phyloP scores from a whole-genome alignment of 2,797 vertebrate species.

The Furcifer pardalis region DNA sequence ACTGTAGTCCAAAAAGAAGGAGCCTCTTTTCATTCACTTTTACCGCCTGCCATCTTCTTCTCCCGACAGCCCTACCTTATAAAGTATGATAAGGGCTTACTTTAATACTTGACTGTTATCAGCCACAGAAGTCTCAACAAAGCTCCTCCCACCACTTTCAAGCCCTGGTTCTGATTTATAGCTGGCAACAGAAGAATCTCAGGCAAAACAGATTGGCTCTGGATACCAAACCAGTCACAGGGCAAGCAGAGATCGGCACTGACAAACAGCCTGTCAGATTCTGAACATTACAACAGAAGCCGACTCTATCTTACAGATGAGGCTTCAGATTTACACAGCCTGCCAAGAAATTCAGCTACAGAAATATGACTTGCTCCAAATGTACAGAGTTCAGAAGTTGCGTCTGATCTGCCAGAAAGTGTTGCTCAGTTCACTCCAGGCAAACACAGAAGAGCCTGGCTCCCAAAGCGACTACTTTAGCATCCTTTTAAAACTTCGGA shows the following conservation, averaged over 20 bases:
- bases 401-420: too few relatives aligned
- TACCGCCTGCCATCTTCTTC: not conserved
- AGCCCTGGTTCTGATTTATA: conserved; percentile 11
- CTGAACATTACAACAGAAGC: too few relatives aligned
- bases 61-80: not conserved
- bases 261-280: not conserved
- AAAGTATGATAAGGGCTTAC: too few relatives aligned
- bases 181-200: not conserved
- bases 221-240: not conserved
- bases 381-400: not conserved
- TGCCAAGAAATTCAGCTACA: not conserved
- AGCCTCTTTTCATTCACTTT: not conserved
- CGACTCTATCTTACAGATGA: not conserved
- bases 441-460: not conserved
- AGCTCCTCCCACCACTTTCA: not conserved
- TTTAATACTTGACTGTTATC: accelerated
- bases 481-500: not conserved
- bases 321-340: not conserved
- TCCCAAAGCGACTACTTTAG: not conserved
- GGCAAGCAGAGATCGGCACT: not conserved
- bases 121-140: not conserved
- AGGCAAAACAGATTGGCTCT: not conserved
- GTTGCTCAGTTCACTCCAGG: not conserved
- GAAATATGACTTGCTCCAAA: not conserved
- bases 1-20: not conserved